phyloP scores from a whole-genome alignment of 2,888 invertebrate genomes.

The Habroteleia sp. region DNA sequence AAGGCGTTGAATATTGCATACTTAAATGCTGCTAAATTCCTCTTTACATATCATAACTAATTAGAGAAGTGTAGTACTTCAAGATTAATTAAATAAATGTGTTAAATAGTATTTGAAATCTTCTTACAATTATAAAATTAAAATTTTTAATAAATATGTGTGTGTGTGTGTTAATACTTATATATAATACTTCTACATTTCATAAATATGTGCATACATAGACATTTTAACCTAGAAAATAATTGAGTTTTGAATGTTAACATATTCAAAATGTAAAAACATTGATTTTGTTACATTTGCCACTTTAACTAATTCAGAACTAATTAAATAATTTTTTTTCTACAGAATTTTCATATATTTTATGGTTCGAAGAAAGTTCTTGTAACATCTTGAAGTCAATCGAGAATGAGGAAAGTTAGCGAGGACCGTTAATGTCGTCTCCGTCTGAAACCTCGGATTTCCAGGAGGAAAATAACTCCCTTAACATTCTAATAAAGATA shows the following conservation, averaged over 20 bases:
- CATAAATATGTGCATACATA: no score
- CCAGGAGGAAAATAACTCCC: conserved; percentile 68
- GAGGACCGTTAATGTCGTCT: conserved; percentile 65
- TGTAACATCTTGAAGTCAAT: conserved; percentile 69
- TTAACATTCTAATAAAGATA: conserved; percentile 74
- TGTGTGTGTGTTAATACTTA: no score
- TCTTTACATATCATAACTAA: conserved; percentile 71
- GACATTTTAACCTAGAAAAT: conserved; percentile 9
- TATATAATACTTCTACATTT: no score
- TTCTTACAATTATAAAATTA: no score
- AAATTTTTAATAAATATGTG: no score
- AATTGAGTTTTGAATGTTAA: no score
- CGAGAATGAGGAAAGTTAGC: conserved; percentile 77
- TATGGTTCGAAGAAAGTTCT: conserved; percentile 46
- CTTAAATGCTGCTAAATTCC: conserved; percentile 73
- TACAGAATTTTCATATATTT: no score
- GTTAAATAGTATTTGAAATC: no score
- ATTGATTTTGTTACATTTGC: no score
- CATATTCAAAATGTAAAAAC: no score
- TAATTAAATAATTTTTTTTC: no score
- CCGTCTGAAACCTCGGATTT: conserved; percentile 55
- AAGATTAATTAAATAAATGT: conserved; percentile 66
- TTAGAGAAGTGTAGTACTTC: conserved; percentile 70
- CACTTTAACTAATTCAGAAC: no score
- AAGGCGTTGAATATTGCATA: conserved; percentile 72